Conservation (phyloP, 2,888 invertebrate genomes). For the Conomelus anceps region DNA sequence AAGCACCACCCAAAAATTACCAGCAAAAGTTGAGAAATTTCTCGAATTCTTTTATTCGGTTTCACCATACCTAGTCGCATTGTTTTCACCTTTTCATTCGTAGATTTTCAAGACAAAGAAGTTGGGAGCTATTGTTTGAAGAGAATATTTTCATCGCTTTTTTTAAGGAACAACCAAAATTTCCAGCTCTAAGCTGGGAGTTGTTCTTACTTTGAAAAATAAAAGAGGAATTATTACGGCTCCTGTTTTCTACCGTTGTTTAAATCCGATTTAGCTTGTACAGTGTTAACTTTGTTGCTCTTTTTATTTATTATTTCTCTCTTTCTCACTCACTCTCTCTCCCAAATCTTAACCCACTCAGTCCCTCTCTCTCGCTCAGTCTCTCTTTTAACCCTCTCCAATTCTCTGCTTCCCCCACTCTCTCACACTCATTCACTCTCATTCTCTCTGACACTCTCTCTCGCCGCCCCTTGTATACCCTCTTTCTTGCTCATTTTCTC, state of each 20-base stretch:
- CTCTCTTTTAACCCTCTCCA: too few relatives aligned
- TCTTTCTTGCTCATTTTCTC: too few relatives aligned
- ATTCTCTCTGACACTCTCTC: too few relatives aligned
- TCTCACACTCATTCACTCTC: too few relatives aligned
- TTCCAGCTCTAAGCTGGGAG: not conserved
- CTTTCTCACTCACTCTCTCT: not conserved
- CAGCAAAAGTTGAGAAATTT: too few relatives aligned
- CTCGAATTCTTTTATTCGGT: not conserved
- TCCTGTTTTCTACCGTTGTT: not conserved
- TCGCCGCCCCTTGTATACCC: too few relatives aligned
- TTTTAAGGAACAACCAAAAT: not conserved
- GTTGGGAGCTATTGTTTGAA: not conserved
- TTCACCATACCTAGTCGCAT: not conserved
- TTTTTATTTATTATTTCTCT: not conserved
- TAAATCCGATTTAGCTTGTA: not conserved
- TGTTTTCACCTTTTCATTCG: not conserved
- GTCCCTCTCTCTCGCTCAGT: not conserved
- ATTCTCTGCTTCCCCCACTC: too few relatives aligned
- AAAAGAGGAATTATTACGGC: not conserved
- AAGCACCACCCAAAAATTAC: too few relatives aligned
- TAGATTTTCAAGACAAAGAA: not conserved
- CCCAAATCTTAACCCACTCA: not conserved
- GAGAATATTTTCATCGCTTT: not conserved
- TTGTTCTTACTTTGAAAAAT: not conserved
- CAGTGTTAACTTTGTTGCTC: not conserved